Percentiles rank a stretch among this genome's conserved stretches.
These are phyloP conservation scores for Hippocampus comes DNA, from an alignment of 2,113 vertebrate species.

Conservation along the genomic window DNA sequence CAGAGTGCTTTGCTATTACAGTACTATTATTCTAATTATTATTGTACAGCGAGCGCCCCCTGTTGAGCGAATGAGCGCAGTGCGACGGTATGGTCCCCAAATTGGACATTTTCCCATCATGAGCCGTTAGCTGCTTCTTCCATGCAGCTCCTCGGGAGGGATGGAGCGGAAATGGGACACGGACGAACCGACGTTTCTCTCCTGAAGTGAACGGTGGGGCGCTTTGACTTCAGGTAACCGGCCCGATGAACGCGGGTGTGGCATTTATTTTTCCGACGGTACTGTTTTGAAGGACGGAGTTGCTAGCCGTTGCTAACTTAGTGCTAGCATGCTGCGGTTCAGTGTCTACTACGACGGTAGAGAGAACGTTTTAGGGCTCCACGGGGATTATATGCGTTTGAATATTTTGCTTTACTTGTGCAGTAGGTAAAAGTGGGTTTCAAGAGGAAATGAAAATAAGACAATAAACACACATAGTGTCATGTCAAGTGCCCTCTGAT, in stretches of 20 bases:
- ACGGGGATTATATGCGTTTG: background rate
- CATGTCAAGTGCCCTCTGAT: background rate
- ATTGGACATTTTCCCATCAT: constrained; percentile 3
- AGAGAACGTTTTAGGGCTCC: background rate
- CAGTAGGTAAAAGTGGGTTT: background rate
- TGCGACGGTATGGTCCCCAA: constrained; percentile 23
- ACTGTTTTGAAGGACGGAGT: constrained; percentile 12
- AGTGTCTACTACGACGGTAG: background rate
- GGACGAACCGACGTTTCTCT: constrained; percentile 23
- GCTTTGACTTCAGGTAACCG: constrained; percentile 39
- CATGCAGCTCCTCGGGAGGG: constrained; percentile 29
- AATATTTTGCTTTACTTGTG: background rate
- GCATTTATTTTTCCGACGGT: background rate
- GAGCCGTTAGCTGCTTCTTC: constrained; percentile 31
- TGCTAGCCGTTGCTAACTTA: constrained; percentile 46
- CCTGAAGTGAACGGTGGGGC: constrained; percentile 21
- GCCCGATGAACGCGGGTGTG: constrained; percentile 14
- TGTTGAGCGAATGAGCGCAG: constrained; percentile 54
- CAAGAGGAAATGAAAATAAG: background rate
- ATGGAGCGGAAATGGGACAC: constrained; percentile 43
- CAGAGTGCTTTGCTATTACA: background rate
- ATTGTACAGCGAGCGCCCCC: constrained; percentile 33
- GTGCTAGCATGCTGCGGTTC: constrained; percentile 35
- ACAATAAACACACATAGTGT: background rate
- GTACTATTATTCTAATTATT: background rate